Evolutionary conservation across 2,888 invertebrate genomes (phyloP), one percentile per base, ranked within the genome.

Genomic region (Ommatoiulus sabulosus): DNA sequence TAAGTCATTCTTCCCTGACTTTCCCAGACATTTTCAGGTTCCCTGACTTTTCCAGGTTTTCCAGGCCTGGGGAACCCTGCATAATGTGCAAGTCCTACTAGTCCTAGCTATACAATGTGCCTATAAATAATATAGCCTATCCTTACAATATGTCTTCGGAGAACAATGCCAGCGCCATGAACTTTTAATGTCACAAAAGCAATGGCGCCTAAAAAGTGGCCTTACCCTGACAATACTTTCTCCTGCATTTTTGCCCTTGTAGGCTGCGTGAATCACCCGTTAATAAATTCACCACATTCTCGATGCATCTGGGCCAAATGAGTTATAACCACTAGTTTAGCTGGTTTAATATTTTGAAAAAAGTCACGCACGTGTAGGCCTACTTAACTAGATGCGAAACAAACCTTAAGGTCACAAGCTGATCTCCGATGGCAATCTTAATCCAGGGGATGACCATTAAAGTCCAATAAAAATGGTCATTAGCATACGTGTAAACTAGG

Each of bases 401-500:
- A 63, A 20, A 63, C 8, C 63, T n/a, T 63, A 63, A 63, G 63
- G 63, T 63, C 63, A 20, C 63, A 63, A 7, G 63, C 63, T 63
- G 63, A 63, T 63, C 20, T 63, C 8, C 63, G 63, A 63, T 63
- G 63, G 63, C 63, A 63, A 63, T 63, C 63, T 63, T n/a, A 63
- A 63, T n/a, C 63, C n/a, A n/a, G 4, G n/a, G 63, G 63, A 63
- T 63, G 63, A 63, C 63, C 63, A 63, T 63, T 63, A 63, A 63
- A 63, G 63, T 63, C 63, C 6, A n/a, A 63, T 63, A 63, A 63
- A 63, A 63, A n/a, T 63, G 63, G 63, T 63, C n/a, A 63, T 63
- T 63, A 63, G 20, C 63, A 63, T 63, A 63, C 63, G 63, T 63
- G 63, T 63, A 63, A 63, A 63, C n/a, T 63, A 63, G 63, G 63